These are phyloP conservation scores for Deilephila porcellus DNA, from an alignment of 2,888 invertebrate genomes.

Conservation along the genomic window DNA sequence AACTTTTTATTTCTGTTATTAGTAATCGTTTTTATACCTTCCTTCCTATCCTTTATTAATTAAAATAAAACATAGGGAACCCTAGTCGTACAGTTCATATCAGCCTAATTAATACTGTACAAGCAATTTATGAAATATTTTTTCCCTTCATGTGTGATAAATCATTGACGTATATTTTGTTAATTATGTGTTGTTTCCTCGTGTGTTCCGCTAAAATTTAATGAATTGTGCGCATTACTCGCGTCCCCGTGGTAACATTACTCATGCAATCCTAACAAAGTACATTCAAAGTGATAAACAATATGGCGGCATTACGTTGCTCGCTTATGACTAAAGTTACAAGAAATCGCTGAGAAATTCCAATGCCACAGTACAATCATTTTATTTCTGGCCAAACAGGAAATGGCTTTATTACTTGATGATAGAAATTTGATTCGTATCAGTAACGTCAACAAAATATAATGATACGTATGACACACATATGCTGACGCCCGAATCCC, in stretches of 20 bases:
- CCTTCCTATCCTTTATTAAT: background rate
- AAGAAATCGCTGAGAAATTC: conserved; percentile 28
- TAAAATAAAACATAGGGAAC: background rate
- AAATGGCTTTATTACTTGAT: no score
- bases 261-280: background rate
- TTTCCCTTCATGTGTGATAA: background rate
- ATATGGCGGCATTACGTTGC: background rate
- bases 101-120: background rate
- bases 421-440: no score
- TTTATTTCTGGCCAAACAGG: no score
- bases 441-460: no score
- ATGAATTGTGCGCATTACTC: background rate
- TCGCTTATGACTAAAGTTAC: background rate
- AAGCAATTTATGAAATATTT: background rate
- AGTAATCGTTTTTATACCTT: no score
- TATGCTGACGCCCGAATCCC: no score
- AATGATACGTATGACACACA: no score
- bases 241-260: background rate
- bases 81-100: background rate
- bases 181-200: conserved; percentile 1
- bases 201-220: conserved; percentile 6
- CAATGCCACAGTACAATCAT: conserved; percentile 49
- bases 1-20: no score
- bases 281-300: background rate
- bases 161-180: conserved; percentile 6